Evolutionary conservation across 2,797 vertebrate genomes (phyloP).

Genomic region (Macropodus opercularis): DNA sequence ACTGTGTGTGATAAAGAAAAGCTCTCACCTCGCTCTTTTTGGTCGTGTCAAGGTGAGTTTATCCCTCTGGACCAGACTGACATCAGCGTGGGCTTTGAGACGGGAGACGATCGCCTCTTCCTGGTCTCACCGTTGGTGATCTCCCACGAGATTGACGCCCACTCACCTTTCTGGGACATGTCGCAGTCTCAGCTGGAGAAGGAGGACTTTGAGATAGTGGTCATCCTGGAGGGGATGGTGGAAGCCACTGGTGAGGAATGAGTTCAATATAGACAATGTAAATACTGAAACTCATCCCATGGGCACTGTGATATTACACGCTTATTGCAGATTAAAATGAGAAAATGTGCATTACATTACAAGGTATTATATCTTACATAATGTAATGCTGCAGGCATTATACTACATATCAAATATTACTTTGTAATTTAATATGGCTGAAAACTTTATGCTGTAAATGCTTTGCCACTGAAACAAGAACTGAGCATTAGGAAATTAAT

Average conservation of each 20-base stretch:
- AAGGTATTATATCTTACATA: no score
- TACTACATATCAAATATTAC: slow-evolving; percentile 13
- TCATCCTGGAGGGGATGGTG: slow-evolving; percentile 98
- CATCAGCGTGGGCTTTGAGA: slow-evolving; percentile 97
- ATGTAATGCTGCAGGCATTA: neutral
- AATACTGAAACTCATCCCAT: neutral
- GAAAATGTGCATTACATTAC: no score
- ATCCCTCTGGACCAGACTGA: slow-evolving; percentile 98
- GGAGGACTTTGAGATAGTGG: slow-evolving; percentile 97
- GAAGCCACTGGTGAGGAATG: slow-evolving; percentile 90
- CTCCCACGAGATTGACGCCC: slow-evolving; percentile 92
- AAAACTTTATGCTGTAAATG: slow-evolving; percentile 26
- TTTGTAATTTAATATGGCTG: slow-evolving; percentile 22
- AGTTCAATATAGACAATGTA: neutral
- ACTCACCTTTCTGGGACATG: slow-evolving; percentile 95
- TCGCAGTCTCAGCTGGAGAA: slow-evolving; percentile 90
- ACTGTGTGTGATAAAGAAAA: neutral
- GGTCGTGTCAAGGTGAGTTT: slow-evolving; percentile 85
- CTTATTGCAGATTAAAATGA: no score
- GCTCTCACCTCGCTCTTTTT: neutral
- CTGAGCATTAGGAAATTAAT: slow-evolving; percentile 49
- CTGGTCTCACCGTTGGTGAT: slow-evolving; percentile 95
- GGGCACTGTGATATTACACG: no score
- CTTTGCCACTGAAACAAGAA: slow-evolving; percentile 38
- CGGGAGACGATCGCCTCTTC: slow-evolving; percentile 95